These are phyloP conservation scores for Pantherophis alleghaniensis DNA, from an alignment of 2,797 vertebrate species.

Conservation along the genomic window DNA sequence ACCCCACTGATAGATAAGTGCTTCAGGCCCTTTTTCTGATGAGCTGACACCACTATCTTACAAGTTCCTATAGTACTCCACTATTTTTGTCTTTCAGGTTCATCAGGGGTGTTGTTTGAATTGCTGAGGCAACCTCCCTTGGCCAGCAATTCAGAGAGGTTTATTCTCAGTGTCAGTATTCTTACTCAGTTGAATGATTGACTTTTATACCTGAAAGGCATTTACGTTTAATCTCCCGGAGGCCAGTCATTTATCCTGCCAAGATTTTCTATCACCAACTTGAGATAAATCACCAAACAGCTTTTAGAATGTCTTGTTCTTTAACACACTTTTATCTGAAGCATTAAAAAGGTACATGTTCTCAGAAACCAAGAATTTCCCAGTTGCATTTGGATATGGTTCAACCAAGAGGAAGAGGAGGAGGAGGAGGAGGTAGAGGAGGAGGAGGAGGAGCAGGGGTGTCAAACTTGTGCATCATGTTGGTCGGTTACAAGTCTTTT, in stretches of 20 bases:
- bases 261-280: slow-evolving; percentile 9
- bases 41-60: slow-evolving; percentile 4
- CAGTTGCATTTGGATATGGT: background rate
- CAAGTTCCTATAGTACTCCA: background rate
- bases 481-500: too few species aligned
- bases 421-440: background rate
- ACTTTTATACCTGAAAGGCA: slow-evolving; percentile 35
- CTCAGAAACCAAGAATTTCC: background rate
- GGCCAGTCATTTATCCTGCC: slow-evolving; percentile 17
- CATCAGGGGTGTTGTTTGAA: slow-evolving; percentile 17
- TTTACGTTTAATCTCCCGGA: slow-evolving; percentile 30
- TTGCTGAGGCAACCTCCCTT: background rate
- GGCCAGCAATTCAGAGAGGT: background rate
- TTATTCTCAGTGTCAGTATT: slow-evolving; percentile 29
- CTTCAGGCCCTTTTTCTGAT: background rate
- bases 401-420: background rate
- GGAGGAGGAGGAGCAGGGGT: background rate
- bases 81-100: slow-evolving; percentile 30
- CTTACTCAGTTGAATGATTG: slow-evolving; percentile 5
- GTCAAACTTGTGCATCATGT: too few species aligned
- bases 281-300: slow-evolving; percentile 16
- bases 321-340: slow-evolving; percentile 17
- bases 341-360: slow-evolving; percentile 12
- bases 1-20: background rate
- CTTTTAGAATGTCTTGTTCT: slow-evolving; percentile 6